phyloP scores from a whole-genome alignment of 2,113 vertebrate species.

The Aythya baeri region DNA sequence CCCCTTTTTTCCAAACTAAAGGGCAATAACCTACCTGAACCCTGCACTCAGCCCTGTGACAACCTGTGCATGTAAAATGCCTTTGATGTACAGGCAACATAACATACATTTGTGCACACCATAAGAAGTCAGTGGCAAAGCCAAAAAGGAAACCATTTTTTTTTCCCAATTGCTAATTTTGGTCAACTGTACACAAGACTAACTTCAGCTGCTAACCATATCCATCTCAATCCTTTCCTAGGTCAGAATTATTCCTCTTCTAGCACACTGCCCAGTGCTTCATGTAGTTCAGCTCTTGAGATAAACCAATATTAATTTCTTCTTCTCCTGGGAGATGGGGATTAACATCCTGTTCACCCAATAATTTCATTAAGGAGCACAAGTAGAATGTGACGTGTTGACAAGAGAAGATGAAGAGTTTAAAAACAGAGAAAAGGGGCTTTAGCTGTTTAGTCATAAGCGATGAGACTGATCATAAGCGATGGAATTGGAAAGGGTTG shows the following conservation, averaged over 20 bases:
- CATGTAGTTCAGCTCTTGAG: background rate
- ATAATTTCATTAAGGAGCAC: background rate
- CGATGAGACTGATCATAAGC: background rate
- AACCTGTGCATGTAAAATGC: background rate
- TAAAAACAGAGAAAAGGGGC: background rate
- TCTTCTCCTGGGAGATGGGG: background rate
- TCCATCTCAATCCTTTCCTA: background rate
- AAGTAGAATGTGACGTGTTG: background rate
- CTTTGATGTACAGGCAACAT: background rate
- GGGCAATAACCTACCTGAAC: background rate
- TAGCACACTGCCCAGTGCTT: background rate
- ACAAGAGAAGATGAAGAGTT: background rate
- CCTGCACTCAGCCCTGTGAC: background rate
- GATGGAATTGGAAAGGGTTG: background rate
- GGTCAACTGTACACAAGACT: background rate
- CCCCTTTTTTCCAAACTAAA: background rate
- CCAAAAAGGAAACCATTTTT: background rate
- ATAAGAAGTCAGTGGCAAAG: background rate
- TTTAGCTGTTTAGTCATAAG: background rate
- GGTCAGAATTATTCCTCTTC: background rate
- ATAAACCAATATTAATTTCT: background rate
- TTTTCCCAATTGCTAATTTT: background rate
- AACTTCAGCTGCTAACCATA: background rate
- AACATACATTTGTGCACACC: background rate
- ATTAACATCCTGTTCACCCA: background rate